These are phyloP conservation scores for Poeciliopsis turrubarensis DNA, from an alignment of 2,113 vertebrate species.

Conservation along the genomic window DNA sequence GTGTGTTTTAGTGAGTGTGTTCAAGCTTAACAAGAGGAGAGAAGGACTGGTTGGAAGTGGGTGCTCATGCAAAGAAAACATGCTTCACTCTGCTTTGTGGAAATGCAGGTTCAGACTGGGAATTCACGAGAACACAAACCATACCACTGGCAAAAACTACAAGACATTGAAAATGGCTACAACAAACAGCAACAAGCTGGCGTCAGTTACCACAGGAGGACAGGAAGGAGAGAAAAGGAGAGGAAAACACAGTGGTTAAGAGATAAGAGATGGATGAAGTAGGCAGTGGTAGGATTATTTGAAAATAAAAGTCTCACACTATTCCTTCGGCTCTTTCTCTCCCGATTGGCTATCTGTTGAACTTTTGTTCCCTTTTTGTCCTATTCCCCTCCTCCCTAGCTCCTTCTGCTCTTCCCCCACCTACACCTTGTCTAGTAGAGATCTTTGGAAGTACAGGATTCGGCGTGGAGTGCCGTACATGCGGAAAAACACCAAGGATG, in stretches of 20 bases:
- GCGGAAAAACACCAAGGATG: conserved; percentile 85
- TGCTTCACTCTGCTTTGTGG: conserved; percentile 39
- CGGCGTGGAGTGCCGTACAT: conserved; percentile 87
- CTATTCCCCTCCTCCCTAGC: conserved; percentile 19
- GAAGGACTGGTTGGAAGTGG: background rate
- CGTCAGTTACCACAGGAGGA: conserved; percentile 67
- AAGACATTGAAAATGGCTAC: conserved; percentile 71
- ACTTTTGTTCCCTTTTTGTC: conserved; percentile 22
- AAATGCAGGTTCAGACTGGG: conserved; percentile 53
- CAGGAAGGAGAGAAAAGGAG: conserved; percentile 35
- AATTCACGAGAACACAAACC: conserved; percentile 66
- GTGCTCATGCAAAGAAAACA: conserved; percentile 40
- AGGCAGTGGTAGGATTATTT: conserved; percentile 65
- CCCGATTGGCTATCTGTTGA: conserved; percentile 19
- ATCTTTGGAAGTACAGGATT: conserved; percentile 90
- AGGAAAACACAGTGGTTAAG: conserved; percentile 51
- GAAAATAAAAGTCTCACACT: conserved; percentile 45
- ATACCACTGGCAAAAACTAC: conserved; percentile 58
- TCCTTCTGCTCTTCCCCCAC: conserved; percentile 13
- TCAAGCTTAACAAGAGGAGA: conserved; percentile 31
- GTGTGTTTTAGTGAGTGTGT: conserved; percentile 30
- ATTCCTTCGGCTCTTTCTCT: conserved; percentile 53
- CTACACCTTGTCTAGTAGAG: conserved; percentile 92
- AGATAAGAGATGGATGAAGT: conserved; percentile 60
- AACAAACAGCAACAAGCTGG: conserved; percentile 81